Evolutionary conservation across 2,113 vertebrate species (phyloP).

Genomic region (Dinomys branickii): DNA sequence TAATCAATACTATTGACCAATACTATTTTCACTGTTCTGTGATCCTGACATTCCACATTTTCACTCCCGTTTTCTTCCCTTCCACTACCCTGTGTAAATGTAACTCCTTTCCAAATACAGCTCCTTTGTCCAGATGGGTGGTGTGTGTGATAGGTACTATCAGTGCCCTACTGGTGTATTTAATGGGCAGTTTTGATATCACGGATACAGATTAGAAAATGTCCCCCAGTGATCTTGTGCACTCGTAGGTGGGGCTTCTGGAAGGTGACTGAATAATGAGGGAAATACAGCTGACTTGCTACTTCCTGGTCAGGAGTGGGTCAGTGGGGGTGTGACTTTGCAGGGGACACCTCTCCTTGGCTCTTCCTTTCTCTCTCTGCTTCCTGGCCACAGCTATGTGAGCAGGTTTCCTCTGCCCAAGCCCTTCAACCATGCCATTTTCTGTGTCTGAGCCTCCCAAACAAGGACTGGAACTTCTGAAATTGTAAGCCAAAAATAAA

Average conservation of each 20-base stretch:
- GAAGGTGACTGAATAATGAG: background rate
- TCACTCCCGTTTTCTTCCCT: background rate
- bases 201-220: background rate
- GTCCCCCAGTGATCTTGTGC: background rate
- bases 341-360: background rate
- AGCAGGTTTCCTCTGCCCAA: background rate
- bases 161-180: background rate
- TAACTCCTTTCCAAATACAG: background rate
- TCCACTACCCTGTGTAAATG: background rate
- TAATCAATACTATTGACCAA: background rate
- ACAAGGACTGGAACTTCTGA: background rate
- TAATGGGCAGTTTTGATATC: background rate
- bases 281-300: background rate
- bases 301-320: background rate
- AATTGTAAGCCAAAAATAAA: background rate
- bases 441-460: background rate
- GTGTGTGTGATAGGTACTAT: background rate
- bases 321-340: background rate
- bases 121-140: background rate
- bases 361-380: background rate
- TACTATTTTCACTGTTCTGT: background rate
- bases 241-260: background rate
- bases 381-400: background rate
- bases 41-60: constrained; percentile 5
- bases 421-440: background rate